A percentile compares a stretch with the other conserved stretches of the same genome.
phyloP scores from a whole-genome alignment of 2,113 vertebrate species.

The Hippopotamus amphibius region DNA sequence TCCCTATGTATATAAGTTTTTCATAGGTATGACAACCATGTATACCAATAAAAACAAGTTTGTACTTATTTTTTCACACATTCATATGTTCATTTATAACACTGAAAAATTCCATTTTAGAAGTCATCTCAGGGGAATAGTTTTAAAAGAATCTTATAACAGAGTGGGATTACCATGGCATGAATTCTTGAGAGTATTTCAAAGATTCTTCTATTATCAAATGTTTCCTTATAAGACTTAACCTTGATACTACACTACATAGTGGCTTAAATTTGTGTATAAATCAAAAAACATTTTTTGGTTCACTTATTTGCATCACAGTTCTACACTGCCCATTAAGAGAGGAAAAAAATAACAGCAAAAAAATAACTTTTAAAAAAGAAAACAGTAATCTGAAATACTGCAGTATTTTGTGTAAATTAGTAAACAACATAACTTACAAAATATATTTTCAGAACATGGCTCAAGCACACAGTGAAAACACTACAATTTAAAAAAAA shows the following conservation, averaged over 20 bases:
- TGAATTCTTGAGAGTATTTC: not conserved
- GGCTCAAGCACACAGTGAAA: not conserved
- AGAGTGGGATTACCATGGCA: not conserved
- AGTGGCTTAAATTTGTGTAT: not conserved
- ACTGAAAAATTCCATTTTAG: not conserved
- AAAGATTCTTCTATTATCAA: not conserved
- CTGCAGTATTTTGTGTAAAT: not conserved
- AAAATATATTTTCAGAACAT: conserved; percentile 35
- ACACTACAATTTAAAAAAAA: not conserved
- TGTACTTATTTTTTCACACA: not conserved
- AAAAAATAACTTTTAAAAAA: not conserved
- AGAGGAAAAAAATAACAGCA: not conserved
- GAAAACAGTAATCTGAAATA: not conserved
- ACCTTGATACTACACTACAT: not conserved
- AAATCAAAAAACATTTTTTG: not conserved
- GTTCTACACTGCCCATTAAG: not conserved
- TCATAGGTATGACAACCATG: not conserved
- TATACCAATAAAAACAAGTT: not conserved
- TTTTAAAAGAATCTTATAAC: not conserved
- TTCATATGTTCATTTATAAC: not conserved
- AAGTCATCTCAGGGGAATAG: not conserved
- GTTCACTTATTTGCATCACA: not conserved
- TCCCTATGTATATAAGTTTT: not conserved
- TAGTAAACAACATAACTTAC: not conserved
- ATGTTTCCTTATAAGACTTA: not conserved